Base-by-base conservation (phyloP, 2,797 vertebrate genomes). In the Perodicticus potto region DNA sequence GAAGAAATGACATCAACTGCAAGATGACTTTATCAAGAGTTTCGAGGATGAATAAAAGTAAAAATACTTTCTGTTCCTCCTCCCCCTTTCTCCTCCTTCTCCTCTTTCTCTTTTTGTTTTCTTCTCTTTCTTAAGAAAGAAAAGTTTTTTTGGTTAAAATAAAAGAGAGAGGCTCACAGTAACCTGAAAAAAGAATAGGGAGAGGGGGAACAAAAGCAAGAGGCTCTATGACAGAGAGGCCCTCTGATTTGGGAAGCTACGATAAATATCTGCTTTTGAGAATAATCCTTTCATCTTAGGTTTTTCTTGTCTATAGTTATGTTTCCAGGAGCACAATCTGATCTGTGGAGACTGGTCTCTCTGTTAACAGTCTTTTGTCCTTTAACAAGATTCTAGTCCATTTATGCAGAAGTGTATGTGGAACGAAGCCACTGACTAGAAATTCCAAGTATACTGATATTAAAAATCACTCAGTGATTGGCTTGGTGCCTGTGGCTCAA, bases 371-470 rank as follows among this genome's bases (percentile, higher is more conserved):
- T 19, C 40, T 57, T 95, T 91, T 25, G 3, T 86, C 37, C 80
- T 89, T 4, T 2, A 83, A 55, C 1, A 86, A 55, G 59, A 93
- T 72, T 74, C 43, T 14, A 77, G 29, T 63, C 37, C 34, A 67
- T 40, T 59, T 29, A 70, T 25, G 32, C 23, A 32, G 63, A 72
- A 88, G 7, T 40, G 2, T 14, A 4, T 37, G 8, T 55, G 45
- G 40, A 77, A 11, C 12, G 25, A 77, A 73, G 10, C 19, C 29
- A 87, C 19, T 13, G 27, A 10, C n/a, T 72, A 76, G 45, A 95
- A 94, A 87, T 63, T 84, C 63, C 40, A 67, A 65, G 63, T 89
- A 93, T n/a, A 73, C 40, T 73, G 29, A 93, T 80, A 85, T 5
- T 59, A 43, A 93, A 81, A 88, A 61, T 61, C 61, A 73, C 45